Evolutionary conservation across 1,140 invertebrate genomes (phyloP), one percentile per base, ranked within the genome.

Genomic region (Ooceraea biroi): DNA sequence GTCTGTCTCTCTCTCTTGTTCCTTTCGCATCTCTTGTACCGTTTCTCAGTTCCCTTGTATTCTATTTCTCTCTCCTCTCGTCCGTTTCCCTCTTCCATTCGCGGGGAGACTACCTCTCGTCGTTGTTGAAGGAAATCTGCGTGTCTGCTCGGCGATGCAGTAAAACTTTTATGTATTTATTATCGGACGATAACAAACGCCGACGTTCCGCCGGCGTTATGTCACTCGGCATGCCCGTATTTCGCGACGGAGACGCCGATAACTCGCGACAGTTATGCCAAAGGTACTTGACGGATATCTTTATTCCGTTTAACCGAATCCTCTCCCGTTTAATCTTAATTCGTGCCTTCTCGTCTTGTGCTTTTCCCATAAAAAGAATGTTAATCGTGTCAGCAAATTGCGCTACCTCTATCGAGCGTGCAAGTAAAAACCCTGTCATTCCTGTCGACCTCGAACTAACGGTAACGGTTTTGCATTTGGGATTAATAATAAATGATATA

Each of bases 81-180:
- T 14, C 11, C 17, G n/a, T 44, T 71, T 72, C 7, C n/a, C 36
- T 11, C 46, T 50, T 57, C 46, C n/a, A 41, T 3, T 1, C n/a
- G n/a, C 55, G 41, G 55, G n/a, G 69, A 41, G 25, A 30, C 14
- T 61, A 30, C 61, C 3, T 22, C 36, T 17, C 8, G 46, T 2
- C 8, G 27, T 12, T 48, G 36, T 8, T 0, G 50, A 69, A 55
- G 36, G 30, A 5, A 57, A 80, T 57, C 65, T 44, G 63, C 82
- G 76, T 83, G 44, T 48, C 83, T 73, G 48, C 63, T 72, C 73
- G 83, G 83, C 84, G 82, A 66, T 85, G 84, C 86, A 88, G 89
- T 91, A 91, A 91, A 91, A 90, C 84, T 92, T 91, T 93, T 92
- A 91, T 91, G 85, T 90, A 90, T 92, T 90, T 89, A 90, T 92